Evolutionary conservation across 1,140 invertebrate genomes (phyloP), one percentile per base, ranked within the genome.

Genomic region (silkworm (Bombyx mori)): DNA sequence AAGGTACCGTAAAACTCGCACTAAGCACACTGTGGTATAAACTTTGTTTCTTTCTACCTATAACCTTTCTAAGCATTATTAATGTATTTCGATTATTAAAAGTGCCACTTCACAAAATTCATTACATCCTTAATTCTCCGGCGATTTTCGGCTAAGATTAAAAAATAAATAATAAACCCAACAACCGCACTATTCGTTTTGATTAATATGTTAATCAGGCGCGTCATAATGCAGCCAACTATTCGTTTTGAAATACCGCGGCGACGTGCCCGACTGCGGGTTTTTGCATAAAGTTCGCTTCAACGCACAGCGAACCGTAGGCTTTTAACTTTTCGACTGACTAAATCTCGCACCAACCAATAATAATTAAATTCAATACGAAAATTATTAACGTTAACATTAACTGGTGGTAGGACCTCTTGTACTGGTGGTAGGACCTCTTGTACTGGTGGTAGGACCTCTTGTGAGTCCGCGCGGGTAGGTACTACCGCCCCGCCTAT

Each of bases 201-300:
- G 48, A 49, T 49, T 49, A 49, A 49, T 49, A 49, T 49, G 48
- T 12, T 49, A 49, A 49, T 49, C 48, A n/a, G 48, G n/a, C 48
- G 12, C 48, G 48, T 49, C 48, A 49, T 49, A 49, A 12, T 49
- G n/a, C 48, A 49, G 48, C 22, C 48, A n/a, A 22, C 48, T 12
- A 18, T n/a, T 49, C 22, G 48, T 49, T 49, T 18, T 12, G n/a
- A 12, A 49, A 49, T 18, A 7, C n/a, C 48, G n/a, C n/a, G 48
- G 26, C 45, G 26, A 49, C 9, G 12, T 18, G n/a, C 8, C 22
- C 48, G 22, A 49, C 12, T 49, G 22, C 48, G 5, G 48, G 10
- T 18, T 49, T 49, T 49, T 49, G 48, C 48, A 49, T 49, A 49
- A 49, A 47, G 45, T 7, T 8, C 12, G 45, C 12, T 47, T 8